Percentiles rank a stretch among this genome's conserved stretches.
Evolutionary conservation across 2,113 vertebrate genomes (phyloP).

Genomic region (Rhinolophus ferrumequinum): DNA sequence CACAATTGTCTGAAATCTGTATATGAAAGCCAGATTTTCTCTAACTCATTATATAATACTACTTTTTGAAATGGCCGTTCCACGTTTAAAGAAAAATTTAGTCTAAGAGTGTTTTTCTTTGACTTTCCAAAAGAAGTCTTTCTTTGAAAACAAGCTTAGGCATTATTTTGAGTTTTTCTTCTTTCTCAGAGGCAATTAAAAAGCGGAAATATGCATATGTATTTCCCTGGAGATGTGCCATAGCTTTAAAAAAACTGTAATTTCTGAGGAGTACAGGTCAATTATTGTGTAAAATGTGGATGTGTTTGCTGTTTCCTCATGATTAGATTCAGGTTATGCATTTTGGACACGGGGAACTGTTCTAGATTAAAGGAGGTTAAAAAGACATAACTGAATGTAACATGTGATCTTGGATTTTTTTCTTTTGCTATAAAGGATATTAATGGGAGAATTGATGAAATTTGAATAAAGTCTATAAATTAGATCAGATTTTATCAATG

Average conservation of each 20-base stretch:
- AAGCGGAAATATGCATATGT: neutral
- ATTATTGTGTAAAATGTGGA: neutral
- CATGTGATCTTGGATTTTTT: neutral
- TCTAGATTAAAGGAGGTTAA: slow-evolving; percentile 9
- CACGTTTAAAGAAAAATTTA: neutral
- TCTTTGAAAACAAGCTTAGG: neutral
- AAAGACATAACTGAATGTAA: neutral
- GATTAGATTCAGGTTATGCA: neutral
- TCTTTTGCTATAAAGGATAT: neutral
- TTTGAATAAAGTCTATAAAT: neutral
- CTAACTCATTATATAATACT: neutral
- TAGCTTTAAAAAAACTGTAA: neutral
- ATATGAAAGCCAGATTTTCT: neutral
- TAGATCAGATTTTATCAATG: neutral
- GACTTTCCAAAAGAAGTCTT: slow-evolving; percentile 15
- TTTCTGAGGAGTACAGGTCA: slow-evolving; percentile 21
- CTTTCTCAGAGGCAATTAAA: slow-evolving; percentile 31
- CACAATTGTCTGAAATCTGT: neutral
- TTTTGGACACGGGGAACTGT: neutral
- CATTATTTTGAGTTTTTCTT: neutral
- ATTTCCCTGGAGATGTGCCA: neutral
- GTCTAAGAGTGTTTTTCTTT: neutral
- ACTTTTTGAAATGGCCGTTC: neutral
- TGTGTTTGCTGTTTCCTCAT: neutral
- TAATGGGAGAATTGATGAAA: neutral